Evolutionary conservation across 2,113 vertebrate genomes (phyloP), one percentile per base, ranked within the genome.

Genomic region (Lepus americanus): DNA sequence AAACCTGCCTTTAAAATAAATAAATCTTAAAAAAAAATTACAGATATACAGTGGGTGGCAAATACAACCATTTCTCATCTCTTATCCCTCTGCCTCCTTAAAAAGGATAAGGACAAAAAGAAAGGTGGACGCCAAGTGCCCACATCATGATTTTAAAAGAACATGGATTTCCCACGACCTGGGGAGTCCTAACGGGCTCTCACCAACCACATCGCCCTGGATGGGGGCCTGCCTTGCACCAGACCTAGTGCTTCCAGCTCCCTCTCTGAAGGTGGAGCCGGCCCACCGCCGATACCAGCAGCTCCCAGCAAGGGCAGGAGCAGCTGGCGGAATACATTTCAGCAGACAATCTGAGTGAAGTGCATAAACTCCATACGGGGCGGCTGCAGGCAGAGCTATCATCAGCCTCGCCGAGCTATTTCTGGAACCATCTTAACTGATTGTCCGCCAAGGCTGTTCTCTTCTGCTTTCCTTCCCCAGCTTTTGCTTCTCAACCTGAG

Each of bases 341-440:
- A 72, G 77, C 63, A 81, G 59, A 94, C 76, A 93, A 69, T 94
- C 88, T 86, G 64, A 85, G 88, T 69, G 49, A 94, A 73, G 44
- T 66, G 94, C 27, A 14, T 95, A 93, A 95, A 96, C 31, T 7
- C 95, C 94, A 80, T 23, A 95, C 33, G 49, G 90, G 96, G 97
- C 63, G 20, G 95, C 82, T 90, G 72, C 31, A 59, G 88, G 92
- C 13, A 23, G 36, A 95, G 95, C 55, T 53, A 80, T 88, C 74
- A 87, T 70, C 96, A 82, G 78, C 55, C 95, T 90, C 6, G 36
- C 94, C 64, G 69, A 88, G 77, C 84, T 97, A 97, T 97, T 98
- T 97, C 90, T 94, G 87, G 97, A 97, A 44, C 33, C 83, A 88
- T 96, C 95, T 97, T 95, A 96, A 96, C 88, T 84, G 33, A 87